phyloP scores from a whole-genome alignment of 2,797 vertebrate species.

The Anguilla marmorata region DNA sequence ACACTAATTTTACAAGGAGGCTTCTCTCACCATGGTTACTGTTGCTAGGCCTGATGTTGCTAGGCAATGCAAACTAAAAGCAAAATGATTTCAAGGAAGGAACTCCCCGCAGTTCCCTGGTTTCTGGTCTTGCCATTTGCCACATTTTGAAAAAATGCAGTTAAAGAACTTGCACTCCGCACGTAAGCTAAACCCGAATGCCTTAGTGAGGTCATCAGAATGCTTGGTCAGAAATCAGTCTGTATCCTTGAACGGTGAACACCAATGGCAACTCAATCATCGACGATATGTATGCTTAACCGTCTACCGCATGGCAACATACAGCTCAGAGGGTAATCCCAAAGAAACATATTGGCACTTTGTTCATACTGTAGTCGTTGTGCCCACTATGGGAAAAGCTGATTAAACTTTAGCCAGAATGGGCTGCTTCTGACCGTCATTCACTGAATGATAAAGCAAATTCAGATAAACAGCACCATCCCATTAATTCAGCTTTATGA shows the following conservation, averaged over 20 bases:
- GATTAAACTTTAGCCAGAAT: neutral
- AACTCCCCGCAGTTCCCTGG: neutral
- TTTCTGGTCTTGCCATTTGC: neutral
- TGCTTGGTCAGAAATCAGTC: neutral
- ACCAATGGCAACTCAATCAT: neutral
- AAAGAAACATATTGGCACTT: neutral
- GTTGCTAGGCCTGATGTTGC: constrained; percentile 14
- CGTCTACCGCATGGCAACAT: neutral
- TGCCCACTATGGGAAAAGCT: neutral
- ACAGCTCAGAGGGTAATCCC: neutral
- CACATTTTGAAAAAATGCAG: neutral
- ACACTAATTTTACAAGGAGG: neutral
- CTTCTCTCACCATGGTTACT: neutral
- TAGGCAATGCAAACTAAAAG: neutral
- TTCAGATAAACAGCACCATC: neutral
- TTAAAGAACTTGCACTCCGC: neutral
- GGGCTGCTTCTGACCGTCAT: neutral
- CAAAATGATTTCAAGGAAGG: neutral
- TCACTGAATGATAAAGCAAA: constrained; percentile 14
- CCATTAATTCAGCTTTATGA: neutral
- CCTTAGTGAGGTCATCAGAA: neutral
- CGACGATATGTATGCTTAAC: neutral
- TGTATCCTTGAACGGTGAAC: neutral
- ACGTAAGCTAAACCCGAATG: neutral
- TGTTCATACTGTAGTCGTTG: neutral